These are phyloP conservation scores for Odontamblyopus rebecca DNA, from an alignment of 2,797 vertebrate genomes.

Conservation along the genomic window DNA sequence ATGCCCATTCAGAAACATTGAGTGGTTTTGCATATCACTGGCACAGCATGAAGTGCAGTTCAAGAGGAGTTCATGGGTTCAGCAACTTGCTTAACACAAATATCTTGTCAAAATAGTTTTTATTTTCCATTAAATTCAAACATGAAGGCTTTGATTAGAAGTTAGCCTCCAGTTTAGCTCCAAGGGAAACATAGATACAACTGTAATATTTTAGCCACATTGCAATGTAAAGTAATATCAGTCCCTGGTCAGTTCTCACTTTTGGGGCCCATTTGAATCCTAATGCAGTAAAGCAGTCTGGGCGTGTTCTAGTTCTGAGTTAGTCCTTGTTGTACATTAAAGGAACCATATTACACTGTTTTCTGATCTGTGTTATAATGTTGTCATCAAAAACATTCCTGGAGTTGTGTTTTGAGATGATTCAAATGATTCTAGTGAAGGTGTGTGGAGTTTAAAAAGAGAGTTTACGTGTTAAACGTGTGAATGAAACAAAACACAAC, in stretches of 20 bases:
- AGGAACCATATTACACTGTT: no score
- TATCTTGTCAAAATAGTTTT: conserved; percentile 31
- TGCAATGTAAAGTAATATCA: not conserved
- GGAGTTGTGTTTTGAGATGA: no score
- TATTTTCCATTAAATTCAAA: not conserved
- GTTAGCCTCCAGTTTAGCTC: not conserved
- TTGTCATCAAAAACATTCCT: no score
- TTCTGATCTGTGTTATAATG: no score
- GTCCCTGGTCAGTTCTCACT: not conserved
- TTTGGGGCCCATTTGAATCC: not conserved
- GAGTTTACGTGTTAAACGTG: no score
- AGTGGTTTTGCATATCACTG: conserved; percentile 29
- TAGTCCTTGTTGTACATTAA: no score
- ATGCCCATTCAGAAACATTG: conserved; percentile 34
- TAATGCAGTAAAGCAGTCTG: no score
- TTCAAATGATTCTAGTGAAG: no score
- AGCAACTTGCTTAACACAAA: conserved; percentile 35
- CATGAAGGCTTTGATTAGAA: not conserved
- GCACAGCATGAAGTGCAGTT: conserved; percentile 45
- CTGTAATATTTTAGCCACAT: not conserved
- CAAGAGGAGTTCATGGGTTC: conserved; percentile 50
- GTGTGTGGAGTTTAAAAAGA: no score
- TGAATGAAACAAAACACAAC: no score
- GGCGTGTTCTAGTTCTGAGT: no score
- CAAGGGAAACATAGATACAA: not conserved